A percentile compares a stretch with the other conserved stretches of the same genome.
These are phyloP conservation scores for Diacarnus erythraeanus DNA, from an alignment of 37 sponge, comb jelly and placozoan species.

Conservation along the genomic window DNA sequence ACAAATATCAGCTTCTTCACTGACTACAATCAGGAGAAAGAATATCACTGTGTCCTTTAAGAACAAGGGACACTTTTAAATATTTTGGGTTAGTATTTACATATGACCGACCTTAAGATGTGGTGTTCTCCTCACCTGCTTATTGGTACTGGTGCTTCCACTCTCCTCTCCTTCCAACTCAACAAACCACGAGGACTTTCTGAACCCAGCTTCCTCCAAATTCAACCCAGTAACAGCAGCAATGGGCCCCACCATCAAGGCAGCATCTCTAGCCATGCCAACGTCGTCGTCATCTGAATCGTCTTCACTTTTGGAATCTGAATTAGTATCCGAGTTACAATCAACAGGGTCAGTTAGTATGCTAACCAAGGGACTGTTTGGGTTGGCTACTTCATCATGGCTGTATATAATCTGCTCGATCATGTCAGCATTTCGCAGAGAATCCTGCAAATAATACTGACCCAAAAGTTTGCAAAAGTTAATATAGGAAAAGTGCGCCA, in stretches of 20 bases:
- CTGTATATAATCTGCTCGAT: slow-evolving; percentile 68
- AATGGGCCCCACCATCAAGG: slow-evolving; percentile 42
- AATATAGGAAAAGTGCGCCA: slow-evolving; percentile 77
- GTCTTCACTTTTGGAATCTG: slow-evolving; percentile 20
- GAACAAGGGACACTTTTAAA: too few species aligned
- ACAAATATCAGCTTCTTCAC: too few species aligned
- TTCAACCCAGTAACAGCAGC: slow-evolving; percentile 39
- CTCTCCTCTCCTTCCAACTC: slow-evolving; percentile 22
- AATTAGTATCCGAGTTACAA: not conserved
- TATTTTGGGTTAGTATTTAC: too few species aligned
- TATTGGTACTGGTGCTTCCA: too few species aligned
- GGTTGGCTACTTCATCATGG: slow-evolving; percentile 32
- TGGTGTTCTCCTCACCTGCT: too few species aligned
- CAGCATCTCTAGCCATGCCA: slow-evolving; percentile 20
- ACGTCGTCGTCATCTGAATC: not conserved
- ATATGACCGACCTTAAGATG: too few species aligned
- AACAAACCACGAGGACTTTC: slow-evolving; percentile 71
- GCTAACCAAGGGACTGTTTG: slow-evolving; percentile 30
- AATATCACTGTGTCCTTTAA: too few species aligned
- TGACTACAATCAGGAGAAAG: too few species aligned
- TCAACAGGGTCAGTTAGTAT: slow-evolving; percentile 4
- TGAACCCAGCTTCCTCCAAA: slow-evolving; percentile 25
- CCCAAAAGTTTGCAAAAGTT: slow-evolving; percentile 81
- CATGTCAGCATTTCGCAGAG: slow-evolving; percentile 66
- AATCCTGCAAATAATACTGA: slow-evolving; percentile 56